Conservation (phyloP, 23 tunicate genomes). For the Oikopleura vanhoeffeni region DNA sequence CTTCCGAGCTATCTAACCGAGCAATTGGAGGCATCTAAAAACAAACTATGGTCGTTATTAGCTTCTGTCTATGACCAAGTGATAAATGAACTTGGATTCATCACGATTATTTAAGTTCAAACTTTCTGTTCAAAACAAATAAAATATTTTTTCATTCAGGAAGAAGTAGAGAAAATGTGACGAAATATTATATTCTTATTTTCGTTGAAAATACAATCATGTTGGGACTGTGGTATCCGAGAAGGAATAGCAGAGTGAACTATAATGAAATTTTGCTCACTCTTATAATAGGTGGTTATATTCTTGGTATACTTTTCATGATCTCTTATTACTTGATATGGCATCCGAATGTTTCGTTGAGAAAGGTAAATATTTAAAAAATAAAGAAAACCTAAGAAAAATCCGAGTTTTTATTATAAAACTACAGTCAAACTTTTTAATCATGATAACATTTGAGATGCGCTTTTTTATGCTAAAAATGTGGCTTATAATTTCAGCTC, state of each 20-base stretch:
- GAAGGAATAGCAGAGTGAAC: neutral
- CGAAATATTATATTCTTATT: neutral
- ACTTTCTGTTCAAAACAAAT: no score
- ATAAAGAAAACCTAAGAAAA: neutral
- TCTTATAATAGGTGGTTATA: neutral
- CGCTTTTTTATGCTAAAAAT: no score
- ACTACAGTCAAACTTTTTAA: no score
- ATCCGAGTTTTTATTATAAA: neutral
- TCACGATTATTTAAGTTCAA: no score
- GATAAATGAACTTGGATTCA: no score
- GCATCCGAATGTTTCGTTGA: neutral
- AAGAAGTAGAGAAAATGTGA: constrained; percentile 7
- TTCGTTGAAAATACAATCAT: neutral
- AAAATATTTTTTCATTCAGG: no score
- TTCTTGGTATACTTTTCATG: neutral
- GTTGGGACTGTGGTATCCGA: constrained; percentile 11
- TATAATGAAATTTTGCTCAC: neutral
- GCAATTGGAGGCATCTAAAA: no score
- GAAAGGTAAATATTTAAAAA: neutral
- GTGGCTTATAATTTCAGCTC: no score
- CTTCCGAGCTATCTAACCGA: no score
- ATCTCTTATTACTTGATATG: neutral
- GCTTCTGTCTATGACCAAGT: no score
- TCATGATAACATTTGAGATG: no score
- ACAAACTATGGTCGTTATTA: no score